A percentile compares a stretch with the other conserved stretches of the same genome.
Conservation (phyloP, 1,140 invertebrate genomes). For the Drosophila ironensis region DNA sequence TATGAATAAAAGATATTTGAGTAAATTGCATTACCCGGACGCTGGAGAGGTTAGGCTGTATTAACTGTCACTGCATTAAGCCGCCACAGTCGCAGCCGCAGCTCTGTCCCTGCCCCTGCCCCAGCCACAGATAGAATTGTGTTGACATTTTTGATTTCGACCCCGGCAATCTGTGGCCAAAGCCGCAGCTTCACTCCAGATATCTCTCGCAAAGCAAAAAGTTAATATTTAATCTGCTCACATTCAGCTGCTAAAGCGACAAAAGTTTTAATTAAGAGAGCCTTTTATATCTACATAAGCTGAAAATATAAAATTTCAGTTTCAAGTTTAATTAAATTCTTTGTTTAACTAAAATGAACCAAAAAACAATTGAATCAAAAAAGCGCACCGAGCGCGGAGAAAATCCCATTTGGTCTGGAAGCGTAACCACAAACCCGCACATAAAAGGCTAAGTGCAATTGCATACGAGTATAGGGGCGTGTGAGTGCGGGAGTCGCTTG, state of each 20-base stretch:
- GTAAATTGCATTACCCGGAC: conserved; percentile 66
- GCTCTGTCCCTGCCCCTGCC: not conserved
- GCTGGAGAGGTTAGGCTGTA: conserved; percentile 37
- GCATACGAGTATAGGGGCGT: conserved; percentile 4
- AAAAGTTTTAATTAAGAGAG: conserved; percentile 55
- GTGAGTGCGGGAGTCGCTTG: conserved; percentile 40
- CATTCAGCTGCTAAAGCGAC: conserved; percentile 31
- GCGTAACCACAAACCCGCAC: conserved; percentile 40
- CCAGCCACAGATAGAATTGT: conserved; percentile 2
- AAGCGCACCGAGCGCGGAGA: not conserved
- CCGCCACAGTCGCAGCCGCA: not conserved
- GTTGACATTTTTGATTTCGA: conserved; percentile 43
- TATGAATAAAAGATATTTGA: conserved; percentile 78
- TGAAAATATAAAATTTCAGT: conserved; percentile 50
- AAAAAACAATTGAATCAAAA: conserved; percentile 10
- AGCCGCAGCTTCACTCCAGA: conserved; percentile 18
- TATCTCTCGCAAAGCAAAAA: conserved; percentile 1
- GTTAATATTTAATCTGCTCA: conserved; percentile 42
- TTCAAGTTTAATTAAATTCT: conserved; percentile 61
- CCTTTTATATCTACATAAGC: conserved; percentile 26
- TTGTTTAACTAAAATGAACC: conserved; percentile 46
- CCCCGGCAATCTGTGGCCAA: conserved; percentile 17
- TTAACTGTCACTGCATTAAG: conserved; percentile 56
- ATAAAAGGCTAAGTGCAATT: conserved; percentile 15
- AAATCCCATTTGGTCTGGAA: conserved; percentile 39